These are phyloP conservation scores for Myotis findleyi DNA, from an alignment of 2,797 vertebrate genomes.

Conservation along the genomic window DNA sequence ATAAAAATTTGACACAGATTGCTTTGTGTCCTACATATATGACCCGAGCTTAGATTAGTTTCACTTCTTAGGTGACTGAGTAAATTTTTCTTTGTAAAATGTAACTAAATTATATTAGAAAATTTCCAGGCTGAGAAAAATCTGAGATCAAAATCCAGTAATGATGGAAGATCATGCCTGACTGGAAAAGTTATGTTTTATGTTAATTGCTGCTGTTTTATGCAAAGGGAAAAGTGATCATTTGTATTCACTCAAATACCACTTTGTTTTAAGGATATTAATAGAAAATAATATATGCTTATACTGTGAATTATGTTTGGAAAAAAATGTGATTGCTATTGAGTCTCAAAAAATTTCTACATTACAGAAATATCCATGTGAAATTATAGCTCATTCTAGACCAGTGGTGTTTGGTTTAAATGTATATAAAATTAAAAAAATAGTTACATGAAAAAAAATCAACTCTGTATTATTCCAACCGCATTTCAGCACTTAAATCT, in stretches of 20 bases:
- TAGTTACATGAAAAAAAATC: slow-evolving; percentile 49
- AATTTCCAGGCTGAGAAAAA: slow-evolving; percentile 36
- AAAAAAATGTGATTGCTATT: slow-evolving; percentile 47
- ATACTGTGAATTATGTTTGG: slow-evolving; percentile 13
- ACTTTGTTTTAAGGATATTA: slow-evolving; percentile 47
- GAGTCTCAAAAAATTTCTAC: not conserved
- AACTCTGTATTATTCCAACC: slow-evolving; percentile 49
- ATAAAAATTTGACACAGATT: not conserved
- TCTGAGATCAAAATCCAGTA: not conserved
- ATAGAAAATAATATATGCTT: not conserved
- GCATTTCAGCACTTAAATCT: slow-evolving; percentile 38
- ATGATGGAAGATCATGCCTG: not conserved
- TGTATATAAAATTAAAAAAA: slow-evolving; percentile 49
- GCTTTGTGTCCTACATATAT: not conserved
- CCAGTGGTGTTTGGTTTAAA: slow-evolving; percentile 15
- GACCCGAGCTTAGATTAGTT: not conserved
- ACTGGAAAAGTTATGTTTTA: not conserved
- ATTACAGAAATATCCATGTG: slow-evolving; percentile 30
- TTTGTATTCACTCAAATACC: slow-evolving; percentile 34
- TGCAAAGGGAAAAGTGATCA: slow-evolving; percentile 16
- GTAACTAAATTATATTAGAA: slow-evolving; percentile 28
- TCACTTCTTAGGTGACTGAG: slow-evolving; percentile 5
- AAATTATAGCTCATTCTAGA: slow-evolving; percentile 58
- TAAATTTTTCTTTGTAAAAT: slow-evolving; percentile 32
- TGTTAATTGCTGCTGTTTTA: slow-evolving; percentile 48